Evolutionary conservation across 1,140 invertebrate genomes (phyloP).

Genomic region (Campoletis sonorensis): DNA sequence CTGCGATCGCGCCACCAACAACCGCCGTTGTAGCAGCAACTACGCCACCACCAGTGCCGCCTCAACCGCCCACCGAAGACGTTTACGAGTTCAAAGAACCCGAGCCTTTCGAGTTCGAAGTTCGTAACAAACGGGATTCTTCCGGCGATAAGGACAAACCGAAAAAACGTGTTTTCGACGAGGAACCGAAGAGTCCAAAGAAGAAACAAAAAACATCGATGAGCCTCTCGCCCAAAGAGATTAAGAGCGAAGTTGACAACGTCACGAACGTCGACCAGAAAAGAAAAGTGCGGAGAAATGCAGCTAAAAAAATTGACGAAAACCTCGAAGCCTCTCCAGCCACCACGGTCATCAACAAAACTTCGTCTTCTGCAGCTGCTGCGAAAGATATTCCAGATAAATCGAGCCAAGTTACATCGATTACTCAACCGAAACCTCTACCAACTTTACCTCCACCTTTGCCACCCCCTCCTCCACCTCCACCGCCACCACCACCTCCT

Average conservation of each 20-base stretch:
- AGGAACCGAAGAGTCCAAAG: constrained; percentile 70
- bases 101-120: constrained; percentile 89
- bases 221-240: constrained; percentile 56
- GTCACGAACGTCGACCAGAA: constrained; percentile 51
- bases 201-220: constrained; percentile 67
- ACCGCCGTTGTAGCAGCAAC: neutral
- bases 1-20: neutral
- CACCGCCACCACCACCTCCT: constrained; percentile 26
- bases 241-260: constrained; percentile 65
- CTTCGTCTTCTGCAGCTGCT: neutral
- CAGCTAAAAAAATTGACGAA: constrained; percentile 65
- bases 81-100: constrained; percentile 94
- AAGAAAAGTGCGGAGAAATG: constrained; percentile 64
- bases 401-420: constrained; percentile 71
- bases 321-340: neutral
- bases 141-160: constrained; percentile 70
- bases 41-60: neutral
- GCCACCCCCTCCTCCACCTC: constrained; percentile 27
- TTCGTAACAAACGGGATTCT: constrained; percentile 77
- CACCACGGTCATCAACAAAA: constrained; percentile 21
- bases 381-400: constrained; percentile 77
- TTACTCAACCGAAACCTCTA: constrained; percentile 54
- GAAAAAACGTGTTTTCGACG: constrained; percentile 73
- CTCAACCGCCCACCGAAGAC: constrained; percentile 78
- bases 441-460: constrained; percentile 14